A percentile compares a stretch with the other conserved stretches of the same genome.
Evolutionary conservation across 2,113 vertebrate genomes (phyloP).

Genomic region (Notarius lentiginosus): DNA sequence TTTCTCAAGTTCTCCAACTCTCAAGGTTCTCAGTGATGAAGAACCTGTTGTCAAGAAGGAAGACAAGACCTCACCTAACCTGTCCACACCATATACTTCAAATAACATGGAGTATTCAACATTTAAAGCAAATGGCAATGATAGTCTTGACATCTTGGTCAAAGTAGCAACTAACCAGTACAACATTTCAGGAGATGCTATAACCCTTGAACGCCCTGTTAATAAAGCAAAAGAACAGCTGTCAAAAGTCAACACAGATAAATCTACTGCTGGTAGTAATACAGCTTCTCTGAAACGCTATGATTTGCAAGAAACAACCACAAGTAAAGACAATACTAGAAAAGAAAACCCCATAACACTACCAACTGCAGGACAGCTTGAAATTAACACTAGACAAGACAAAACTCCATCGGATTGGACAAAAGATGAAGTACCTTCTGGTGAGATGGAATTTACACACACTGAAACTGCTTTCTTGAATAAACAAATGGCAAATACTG

Average conservation of each 20-base stretch:
- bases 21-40: background rate
- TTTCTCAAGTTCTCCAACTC: background rate
- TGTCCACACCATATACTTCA: constrained; percentile 4
- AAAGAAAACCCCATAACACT: constrained; percentile 15
- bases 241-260: background rate
- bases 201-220: background rate
- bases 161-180: constrained; percentile 1
- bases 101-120: constrained; percentile 4
- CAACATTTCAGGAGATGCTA: constrained; percentile 3
- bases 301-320: constrained; percentile 12
- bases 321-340: background rate
- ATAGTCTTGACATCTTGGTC: background rate
- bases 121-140: constrained; percentile 15
- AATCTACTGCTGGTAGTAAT: background rate
- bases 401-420: constrained; percentile 25
- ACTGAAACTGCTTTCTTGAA: background rate
- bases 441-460: constrained; percentile 1
- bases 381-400: constrained; percentile 3
- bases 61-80: background rate
- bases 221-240: constrained; percentile 15
- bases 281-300: background rate
- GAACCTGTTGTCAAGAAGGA: constrained; percentile 21
- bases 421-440: constrained; percentile 19
- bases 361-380: constrained; percentile 4
- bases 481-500: constrained; percentile 2